Base-by-base conservation (phyloP, 1,140 invertebrate species). In the Lepidurus packardi region DNA sequence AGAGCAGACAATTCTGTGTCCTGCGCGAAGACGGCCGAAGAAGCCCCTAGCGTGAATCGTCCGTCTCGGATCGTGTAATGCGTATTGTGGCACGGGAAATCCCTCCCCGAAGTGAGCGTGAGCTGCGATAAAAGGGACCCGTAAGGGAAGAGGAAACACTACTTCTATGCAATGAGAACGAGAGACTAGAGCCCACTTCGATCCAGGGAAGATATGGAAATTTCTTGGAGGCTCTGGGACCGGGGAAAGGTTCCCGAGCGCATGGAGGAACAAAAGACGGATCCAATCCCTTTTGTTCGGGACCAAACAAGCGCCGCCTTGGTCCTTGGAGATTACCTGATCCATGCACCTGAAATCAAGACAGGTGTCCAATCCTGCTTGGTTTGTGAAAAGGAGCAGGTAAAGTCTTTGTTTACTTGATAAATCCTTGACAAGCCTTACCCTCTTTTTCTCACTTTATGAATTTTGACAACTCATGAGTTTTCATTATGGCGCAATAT, bases 131-230 rank as follows among this genome's bases (percentile, higher is more conserved):
- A 21, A 13, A 65, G 53, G 34, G 16, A n/a, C 53, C 53, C 53
- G 53, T 65, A 65, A 65, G 53, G 53, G 53, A 65, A 65, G 1
- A 65, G 13, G 53, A 65, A 65, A 65, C 53, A n/a, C 45, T 47
- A 13, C 53, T 65, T 65, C 53, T 65, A 65, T 65, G 53, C 53
- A 65, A 65, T 65, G 53, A 65, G 53, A 65, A 65, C 53, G 53
- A 65, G 53, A 65, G 53, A 65, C 53, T n/a, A 65, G 53, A 16
- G 13, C 16, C 53, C 53, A 65, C 53, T 65, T 65, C 53, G 53
- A 65, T 65, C 53, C 53, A 21, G 8, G 16, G 9, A 65, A 65
- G 53, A 65, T 65, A 65, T 65, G 53, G 53, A 65, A 65, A 65
- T 65, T 65, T 65, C 53, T 65, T 65, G 21, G 53, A 65, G 53